Conservation (phyloP, 2,888 invertebrate species). For the Ashinkailepas kermadecensis region DNA sequence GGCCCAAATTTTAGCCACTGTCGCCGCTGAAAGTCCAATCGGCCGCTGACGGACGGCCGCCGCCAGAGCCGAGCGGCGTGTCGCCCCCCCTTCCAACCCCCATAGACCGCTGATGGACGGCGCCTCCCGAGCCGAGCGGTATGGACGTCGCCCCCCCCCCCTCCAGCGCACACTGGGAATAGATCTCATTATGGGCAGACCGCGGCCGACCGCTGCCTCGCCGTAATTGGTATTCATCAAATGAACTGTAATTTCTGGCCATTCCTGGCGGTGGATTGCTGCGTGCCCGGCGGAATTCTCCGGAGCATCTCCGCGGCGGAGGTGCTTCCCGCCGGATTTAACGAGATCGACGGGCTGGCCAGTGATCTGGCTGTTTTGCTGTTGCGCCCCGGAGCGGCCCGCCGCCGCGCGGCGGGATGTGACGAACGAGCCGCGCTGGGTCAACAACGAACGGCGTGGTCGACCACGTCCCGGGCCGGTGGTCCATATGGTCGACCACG, state of each 20-base stretch:
- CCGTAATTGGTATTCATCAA: constrained; percentile 19
- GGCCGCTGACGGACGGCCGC: not conserved
- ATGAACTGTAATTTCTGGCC: constrained; percentile 20
- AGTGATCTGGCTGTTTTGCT: too few species aligned
- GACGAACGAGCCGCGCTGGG: too few species aligned
- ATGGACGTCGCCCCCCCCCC: too few species aligned
- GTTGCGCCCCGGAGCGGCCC: too few species aligned
- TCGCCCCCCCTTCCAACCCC: not conserved
- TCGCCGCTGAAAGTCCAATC: constrained; percentile 7
- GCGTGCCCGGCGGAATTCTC: not conserved
- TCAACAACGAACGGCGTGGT: too few species aligned
- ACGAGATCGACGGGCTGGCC: too few species aligned
- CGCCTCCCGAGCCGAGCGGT: too few species aligned
- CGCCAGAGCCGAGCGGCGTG: not conserved
- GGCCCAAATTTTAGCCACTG: not conserved
- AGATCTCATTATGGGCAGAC: not conserved
- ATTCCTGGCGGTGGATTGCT: constrained; percentile 5
- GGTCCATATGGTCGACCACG: too few species aligned
- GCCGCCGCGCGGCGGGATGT: too few species aligned
- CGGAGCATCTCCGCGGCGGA: not conserved
- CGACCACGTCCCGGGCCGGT: too few species aligned
- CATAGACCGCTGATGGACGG: too few species aligned
- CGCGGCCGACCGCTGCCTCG: not conserved
- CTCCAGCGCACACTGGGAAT: not conserved
- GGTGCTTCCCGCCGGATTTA: not conserved